A percentile compares a stretch with the other conserved stretches of the same genome.
Evolutionary conservation across 2,888 invertebrate species (phyloP).

Genomic region (Melolontha melolontha): DNA sequence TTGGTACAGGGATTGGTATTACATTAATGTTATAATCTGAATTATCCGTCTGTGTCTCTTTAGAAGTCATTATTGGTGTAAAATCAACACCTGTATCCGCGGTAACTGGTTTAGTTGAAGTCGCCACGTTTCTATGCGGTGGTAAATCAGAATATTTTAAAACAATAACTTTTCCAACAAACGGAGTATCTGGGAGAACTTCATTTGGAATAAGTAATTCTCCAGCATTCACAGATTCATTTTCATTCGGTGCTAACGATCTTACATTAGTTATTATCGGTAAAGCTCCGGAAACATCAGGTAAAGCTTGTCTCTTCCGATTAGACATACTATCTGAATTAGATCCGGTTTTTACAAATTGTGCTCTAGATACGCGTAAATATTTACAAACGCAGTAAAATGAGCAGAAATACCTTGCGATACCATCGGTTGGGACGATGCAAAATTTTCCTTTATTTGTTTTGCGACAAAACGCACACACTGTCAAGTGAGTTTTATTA

Average conservation of each 20-base stretch:
- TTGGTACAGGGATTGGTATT: constrained; percentile 89
- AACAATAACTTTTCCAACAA: constrained; percentile 80
- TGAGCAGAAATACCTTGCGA: constrained; percentile 85
- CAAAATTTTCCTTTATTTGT: constrained; percentile 79
- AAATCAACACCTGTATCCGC: constrained; percentile 80
- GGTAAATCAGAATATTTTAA: constrained; percentile 82
- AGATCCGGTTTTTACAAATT: not conserved
- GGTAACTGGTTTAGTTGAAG: constrained; percentile 81
- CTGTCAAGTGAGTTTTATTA: constrained; percentile 71
- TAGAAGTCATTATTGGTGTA: constrained; percentile 75
- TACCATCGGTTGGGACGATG: constrained; percentile 84
- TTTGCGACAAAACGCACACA: constrained; percentile 47
- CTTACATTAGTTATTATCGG: constrained; percentile 82
- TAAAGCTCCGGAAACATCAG: constrained; percentile 63
- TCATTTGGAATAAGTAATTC: no score
- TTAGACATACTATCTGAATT: not conserved
- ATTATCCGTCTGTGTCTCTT: constrained; percentile 77
- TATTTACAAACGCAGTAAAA: constrained; percentile 70
- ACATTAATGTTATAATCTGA: constrained; percentile 69
- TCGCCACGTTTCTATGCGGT: constrained; percentile 80
- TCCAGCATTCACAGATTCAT: no score
- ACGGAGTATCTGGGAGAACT: constrained; percentile 68
- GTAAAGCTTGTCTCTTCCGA: constrained; percentile 17
- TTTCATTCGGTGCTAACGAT: constrained; percentile 69
- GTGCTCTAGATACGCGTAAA: not conserved